Evolutionary conservation across 2,888 invertebrate genomes (phyloP).

Genomic region (Serripes groenlandicus): DNA sequence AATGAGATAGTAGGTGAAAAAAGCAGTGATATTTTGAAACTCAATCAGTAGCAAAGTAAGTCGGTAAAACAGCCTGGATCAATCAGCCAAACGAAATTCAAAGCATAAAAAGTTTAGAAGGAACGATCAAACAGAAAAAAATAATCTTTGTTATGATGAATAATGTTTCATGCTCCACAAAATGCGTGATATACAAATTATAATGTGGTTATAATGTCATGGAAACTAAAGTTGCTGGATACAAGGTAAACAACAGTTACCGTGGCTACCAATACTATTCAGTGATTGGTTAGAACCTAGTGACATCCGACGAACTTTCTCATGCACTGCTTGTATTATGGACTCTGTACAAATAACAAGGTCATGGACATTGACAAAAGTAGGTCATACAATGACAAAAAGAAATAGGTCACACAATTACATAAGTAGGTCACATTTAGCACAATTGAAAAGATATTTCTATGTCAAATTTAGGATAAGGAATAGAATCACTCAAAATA

Average conservation of each 20-base stretch:
- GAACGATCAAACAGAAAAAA: too few species aligned
- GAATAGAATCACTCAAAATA: too few species aligned
- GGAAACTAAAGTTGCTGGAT: conserved; percentile 45
- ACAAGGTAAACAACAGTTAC: conserved; percentile 47
- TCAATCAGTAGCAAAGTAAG: too few species aligned
- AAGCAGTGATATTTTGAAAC: too few species aligned
- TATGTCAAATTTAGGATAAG: too few species aligned
- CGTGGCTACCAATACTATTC: conserved; percentile 70
- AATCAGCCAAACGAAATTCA: too few species aligned
- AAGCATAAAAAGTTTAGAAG: too few species aligned
- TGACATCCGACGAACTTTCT: conserved; percentile 73
- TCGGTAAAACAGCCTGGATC: too few species aligned
- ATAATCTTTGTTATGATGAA: background rate
- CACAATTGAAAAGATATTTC: too few species aligned
- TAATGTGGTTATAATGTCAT: conserved; percentile 36
- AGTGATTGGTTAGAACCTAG: conserved; percentile 72
- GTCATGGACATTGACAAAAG: conserved; percentile 21
- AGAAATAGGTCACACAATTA: conserved; percentile 17
- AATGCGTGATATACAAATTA: conserved; percentile 36
- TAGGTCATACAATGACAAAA: conserved; percentile 5
- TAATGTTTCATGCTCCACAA: background rate
- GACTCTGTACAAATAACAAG: conserved; percentile 67
- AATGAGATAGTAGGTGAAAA: too few species aligned
- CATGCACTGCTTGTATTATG: conserved; percentile 73
- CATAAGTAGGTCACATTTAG: conserved; percentile 27